Base-by-base conservation (phyloP, 1,140 invertebrate species). In the Drosophila novamexicana region DNA sequence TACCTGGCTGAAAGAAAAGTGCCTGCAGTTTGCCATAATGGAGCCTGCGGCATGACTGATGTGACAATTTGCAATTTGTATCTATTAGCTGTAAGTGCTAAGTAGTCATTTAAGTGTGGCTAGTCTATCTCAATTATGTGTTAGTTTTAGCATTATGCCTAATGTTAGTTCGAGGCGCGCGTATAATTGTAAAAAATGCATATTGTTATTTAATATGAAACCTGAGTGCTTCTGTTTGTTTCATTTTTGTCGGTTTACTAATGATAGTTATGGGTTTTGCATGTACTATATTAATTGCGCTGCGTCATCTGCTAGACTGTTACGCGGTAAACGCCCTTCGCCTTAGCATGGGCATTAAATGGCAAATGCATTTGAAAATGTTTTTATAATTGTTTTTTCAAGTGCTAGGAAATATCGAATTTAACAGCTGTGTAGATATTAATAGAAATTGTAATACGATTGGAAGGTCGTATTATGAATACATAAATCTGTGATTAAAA, bases 101-200 rank as follows among this genome's bases (percentile, higher is more conserved):
- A 65, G 42, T 78, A 75, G 76, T 78, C 62, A 79, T 66, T 69
- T 79, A 79, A 78, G 72, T 62, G 62, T 79, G 72, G 66, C 76
- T 79, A 79, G 76, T 79, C 62, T 71, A 65, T 75, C 67, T 63
- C 57, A 75, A 71, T 62, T 63, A 61, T 61, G 57, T 69, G 32
- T 66, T 75, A 76, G 47, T 65, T 50, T 45, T 50, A 64, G 44
- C 44, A 63, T 56, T 56, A 49, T 66, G 64, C 18, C 10, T 73
- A 67, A 62, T 69, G 54, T 73, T 22, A 75, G 47, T 64, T 45
- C 22, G 59, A 47, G 4, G 22, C 32, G 32, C 47, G 44, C 57
- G 32, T 75, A n/a, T 59, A 76, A 66, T 75, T 78, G 62, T 78
- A 78, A 78, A 71, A 78, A 78, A 78, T 71, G 54, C 40, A 61